Percentiles rank a stretch among this genome's conserved stretches.
These are phyloP conservation scores for Mirza zaza DNA, from an alignment of 2,113 vertebrate species.

Conservation along the genomic window DNA sequence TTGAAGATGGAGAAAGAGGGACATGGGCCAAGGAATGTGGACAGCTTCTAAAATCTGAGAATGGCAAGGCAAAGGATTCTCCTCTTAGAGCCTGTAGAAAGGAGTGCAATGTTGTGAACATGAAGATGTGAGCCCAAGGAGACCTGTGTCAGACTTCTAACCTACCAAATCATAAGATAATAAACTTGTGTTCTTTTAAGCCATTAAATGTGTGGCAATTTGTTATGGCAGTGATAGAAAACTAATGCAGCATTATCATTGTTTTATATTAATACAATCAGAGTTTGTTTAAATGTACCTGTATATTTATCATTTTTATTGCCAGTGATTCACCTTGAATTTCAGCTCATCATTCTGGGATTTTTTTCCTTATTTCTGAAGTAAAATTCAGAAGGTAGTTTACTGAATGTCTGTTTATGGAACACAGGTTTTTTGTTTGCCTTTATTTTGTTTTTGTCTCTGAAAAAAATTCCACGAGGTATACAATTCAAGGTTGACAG, in stretches of 20 bases:
- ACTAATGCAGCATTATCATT: background rate
- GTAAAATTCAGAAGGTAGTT: background rate
- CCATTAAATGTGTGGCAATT: background rate
- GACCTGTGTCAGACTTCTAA: background rate
- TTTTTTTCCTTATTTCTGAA: background rate
- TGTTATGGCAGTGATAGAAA: background rate
- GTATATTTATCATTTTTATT: background rate
- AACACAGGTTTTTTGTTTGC: background rate
- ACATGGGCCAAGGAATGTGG: background rate
- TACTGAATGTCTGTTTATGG: background rate
- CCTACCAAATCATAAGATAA: background rate
- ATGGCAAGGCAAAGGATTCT: background rate
- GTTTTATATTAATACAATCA: background rate
- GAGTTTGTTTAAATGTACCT: background rate
- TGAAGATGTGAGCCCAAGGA: background rate
- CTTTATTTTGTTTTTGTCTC: slow-evolving; percentile 20
- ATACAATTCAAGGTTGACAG: background rate
- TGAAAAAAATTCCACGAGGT: background rate
- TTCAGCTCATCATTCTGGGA: background rate
- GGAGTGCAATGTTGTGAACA: background rate
- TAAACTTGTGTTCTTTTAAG: background rate
- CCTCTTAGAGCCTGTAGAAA: background rate
- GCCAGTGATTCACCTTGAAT: background rate
- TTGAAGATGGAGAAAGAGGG: background rate
- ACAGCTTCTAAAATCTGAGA: background rate